Base-by-base conservation (phyloP, 2,888 invertebrate genomes). In the Drosophila helvetica region DNA sequence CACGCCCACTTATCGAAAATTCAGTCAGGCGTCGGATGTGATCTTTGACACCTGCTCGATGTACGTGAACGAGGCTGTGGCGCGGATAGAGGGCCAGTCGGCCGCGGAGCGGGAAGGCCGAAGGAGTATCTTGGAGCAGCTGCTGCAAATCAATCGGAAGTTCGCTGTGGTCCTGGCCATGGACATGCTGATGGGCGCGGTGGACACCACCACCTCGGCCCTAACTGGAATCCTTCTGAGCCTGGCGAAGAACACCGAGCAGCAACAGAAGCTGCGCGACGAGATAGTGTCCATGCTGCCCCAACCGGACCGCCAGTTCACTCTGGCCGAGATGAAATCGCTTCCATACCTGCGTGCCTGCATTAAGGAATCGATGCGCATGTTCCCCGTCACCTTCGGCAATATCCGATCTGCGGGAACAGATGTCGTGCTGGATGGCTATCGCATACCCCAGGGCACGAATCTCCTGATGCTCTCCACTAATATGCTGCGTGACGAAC, bases 391-490 rank as follows among this genome's bases (percentile, higher is more conserved):
- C 0, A 93, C 93, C 0, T 89, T 93, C 17, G 95, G 93, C 1
- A 94, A 94, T 76, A 82, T 93, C 6, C 92, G 95, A 75, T 90
- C 91, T 64, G 91, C 93, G 50, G 91, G 91, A 0, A 93, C 93
- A 61, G 94, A 95, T 71, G 92, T 94, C 18, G 93, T 94, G 15
- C 81, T 96, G 1, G 91, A 93, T 46, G 95, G 94, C 6, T 96
- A 95, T 86, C 90, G 90, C 62, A 92, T 95, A 78, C 95, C 95
- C 0, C 93, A 93, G 90, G 93, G 93, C 50, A 94, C 95, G 0
- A 95, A 95, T 88, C 93, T 96, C 0, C 92, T 96, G 56, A 94
- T 96, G 86, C 94, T 95, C 80, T 94, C 94, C 77, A 93, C 94
- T 19, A 93, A 95, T 80, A 93, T 95, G 52, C 91, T 93, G 68